Conservation (phyloP, 2,888 invertebrate species). For the Drosophila mettleri region DNA sequence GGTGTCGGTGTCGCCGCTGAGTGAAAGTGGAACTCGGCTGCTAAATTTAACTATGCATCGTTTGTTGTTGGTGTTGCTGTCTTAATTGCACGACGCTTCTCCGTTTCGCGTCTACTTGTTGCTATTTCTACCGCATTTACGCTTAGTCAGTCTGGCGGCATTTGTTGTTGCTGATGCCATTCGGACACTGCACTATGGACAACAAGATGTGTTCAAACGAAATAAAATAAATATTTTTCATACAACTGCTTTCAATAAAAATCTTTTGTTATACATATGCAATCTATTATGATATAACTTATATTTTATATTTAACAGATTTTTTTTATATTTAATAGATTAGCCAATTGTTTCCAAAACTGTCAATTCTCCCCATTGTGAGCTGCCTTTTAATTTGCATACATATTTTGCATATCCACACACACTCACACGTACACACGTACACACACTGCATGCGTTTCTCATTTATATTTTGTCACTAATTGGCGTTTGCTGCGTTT, state of each 20-base stretch:
- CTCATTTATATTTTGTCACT: conserved; percentile 75
- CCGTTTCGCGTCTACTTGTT: conserved; percentile 70
- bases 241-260: background rate
- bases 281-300: background rate
- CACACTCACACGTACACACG: conserved; percentile 14
- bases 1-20: conserved; percentile 56
- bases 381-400: conserved; percentile 63
- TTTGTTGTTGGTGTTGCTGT: conserved; percentile 55
- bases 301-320: background rate
- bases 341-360: background rate
- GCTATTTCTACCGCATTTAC: conserved; percentile 72
- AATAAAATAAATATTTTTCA: background rate
- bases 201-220: background rate
- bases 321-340: background rate
- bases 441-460: conserved; percentile 55
- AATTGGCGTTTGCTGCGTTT: conserved; percentile 70
- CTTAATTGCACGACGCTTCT: conserved; percentile 74
- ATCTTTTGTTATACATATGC: too few species aligned
- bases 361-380: background rate
- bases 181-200: conserved; percentile 39
- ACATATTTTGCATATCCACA: conserved; percentile 39
- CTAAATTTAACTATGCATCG: conserved; percentile 79
- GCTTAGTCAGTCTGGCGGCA: conserved; percentile 77
- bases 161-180: conserved; percentile 40
- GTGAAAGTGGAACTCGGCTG: conserved; percentile 82